phyloP scores from a whole-genome alignment of 2,113 vertebrate genomes.

The Riparia riparia region DNA sequence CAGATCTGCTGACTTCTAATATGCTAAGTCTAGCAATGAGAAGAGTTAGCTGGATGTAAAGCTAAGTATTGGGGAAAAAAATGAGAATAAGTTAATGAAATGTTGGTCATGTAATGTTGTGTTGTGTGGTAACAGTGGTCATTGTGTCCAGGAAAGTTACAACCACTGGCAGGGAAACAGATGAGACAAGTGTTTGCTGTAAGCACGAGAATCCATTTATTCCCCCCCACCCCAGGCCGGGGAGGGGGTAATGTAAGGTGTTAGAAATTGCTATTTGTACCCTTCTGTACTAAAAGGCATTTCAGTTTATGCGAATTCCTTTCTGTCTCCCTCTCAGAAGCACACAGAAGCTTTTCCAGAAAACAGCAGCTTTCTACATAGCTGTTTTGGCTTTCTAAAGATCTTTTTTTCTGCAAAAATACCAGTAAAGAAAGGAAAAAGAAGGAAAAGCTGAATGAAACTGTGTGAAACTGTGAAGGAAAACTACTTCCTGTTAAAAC shows the following conservation, averaged over 20 bases:
- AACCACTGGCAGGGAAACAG: too few species aligned
- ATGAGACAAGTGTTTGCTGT: too few species aligned
- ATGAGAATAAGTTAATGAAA: neutral
- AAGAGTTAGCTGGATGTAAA: neutral
- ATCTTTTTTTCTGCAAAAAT: neutral
- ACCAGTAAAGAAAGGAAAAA: neutral
- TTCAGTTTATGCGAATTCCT: neutral
- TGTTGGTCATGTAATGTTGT: neutral
- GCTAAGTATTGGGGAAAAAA: neutral
- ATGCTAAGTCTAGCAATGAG: neutral
- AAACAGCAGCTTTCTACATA: neutral
- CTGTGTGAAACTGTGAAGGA: neutral
- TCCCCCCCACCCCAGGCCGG: too few species aligned
- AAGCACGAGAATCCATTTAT: too few species aligned
- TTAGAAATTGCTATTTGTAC: neutral
- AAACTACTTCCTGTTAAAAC: neutral
- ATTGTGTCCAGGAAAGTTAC: too few species aligned
- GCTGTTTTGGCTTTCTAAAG: neutral
- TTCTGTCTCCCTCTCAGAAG: neutral
- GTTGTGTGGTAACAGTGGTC: too few species aligned
- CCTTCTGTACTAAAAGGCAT: neutral
- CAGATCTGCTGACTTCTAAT: neutral
- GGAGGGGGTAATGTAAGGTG: neutral
- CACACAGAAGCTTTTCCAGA: neutral
- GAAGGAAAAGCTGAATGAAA: neutral